phyloP scores from a whole-genome alignment of 2,797 vertebrate genomes.

The Molossus molossus region DNA sequence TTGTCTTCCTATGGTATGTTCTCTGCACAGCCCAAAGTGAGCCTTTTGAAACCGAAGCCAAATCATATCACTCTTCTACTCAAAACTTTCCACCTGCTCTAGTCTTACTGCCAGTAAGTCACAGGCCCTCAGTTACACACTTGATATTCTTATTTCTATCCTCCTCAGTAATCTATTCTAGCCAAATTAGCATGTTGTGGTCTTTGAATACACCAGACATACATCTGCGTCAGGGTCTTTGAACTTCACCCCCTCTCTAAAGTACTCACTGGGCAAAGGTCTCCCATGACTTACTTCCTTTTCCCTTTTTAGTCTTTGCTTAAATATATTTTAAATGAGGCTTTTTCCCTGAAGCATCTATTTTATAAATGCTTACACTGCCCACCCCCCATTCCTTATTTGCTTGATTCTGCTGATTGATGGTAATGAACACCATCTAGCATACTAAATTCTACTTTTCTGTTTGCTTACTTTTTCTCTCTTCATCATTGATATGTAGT shows the following conservation, averaged over 20 bases:
- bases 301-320: not conserved
- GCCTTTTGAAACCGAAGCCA: not conserved
- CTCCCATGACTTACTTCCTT: not conserved
- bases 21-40: not conserved
- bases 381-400: not conserved
- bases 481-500: not conserved
- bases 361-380: not conserved
- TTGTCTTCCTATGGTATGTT: not conserved
- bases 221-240: not conserved
- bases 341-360: not conserved
- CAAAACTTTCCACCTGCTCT: not conserved
- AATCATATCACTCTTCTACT: too few species aligned
- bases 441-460: not conserved
- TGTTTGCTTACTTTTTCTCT: not conserved
- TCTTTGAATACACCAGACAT: not conserved
- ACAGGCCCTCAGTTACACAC: not conserved
- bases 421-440: not conserved
- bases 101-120: not conserved
- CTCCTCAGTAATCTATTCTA: not conserved
- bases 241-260: not conserved
- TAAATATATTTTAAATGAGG: not conserved
- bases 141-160: not conserved
- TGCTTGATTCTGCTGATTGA: not conserved
- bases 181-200: not conserved
- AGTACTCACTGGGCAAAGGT: not conserved